phyloP scores from a whole-genome alignment of 2,888 invertebrate genomes.

The Pseudanteris insignis region DNA sequence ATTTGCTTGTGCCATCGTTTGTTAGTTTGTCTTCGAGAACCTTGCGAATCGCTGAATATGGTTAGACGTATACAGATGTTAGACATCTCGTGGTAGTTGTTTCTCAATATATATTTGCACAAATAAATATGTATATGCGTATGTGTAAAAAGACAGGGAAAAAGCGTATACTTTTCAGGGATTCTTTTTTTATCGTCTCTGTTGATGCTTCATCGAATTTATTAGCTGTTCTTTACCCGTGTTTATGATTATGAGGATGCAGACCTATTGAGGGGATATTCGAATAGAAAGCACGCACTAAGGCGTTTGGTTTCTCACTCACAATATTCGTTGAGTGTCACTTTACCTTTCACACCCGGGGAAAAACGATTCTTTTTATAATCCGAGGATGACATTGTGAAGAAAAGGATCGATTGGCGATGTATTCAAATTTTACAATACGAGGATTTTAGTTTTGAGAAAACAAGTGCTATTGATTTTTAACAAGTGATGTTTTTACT shows the following conservation, averaged over 20 bases:
- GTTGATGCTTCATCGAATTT: conserved; percentile 20
- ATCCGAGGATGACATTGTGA: conserved; percentile 5
- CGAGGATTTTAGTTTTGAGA: no score
- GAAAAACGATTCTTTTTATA: conserved; percentile 18
- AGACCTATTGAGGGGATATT: conserved; percentile 9
- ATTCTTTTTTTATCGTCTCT: conserved; percentile 3
- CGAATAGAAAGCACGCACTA: conserved; percentile 2
- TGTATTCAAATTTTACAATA: no score
- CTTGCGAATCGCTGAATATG: conserved; percentile 12
- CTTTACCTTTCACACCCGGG: conserved; percentile 21
- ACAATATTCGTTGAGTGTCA: conserved; percentile 7
- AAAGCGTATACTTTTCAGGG: not conserved
- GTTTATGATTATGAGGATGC: conserved; percentile 10
- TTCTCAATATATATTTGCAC: no score
- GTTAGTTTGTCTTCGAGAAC: conserved; percentile 5
- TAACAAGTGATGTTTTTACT: no score
- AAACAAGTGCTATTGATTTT: no score
- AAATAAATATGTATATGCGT: not conserved
- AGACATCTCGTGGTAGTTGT: conserved; percentile 1
- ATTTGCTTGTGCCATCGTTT: conserved; percentile 4
- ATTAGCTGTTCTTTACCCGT: conserved; percentile 12
- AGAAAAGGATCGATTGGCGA: conserved; percentile 17
- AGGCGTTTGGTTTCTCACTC: conserved; percentile 3
- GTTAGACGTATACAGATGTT: conserved; percentile 3
- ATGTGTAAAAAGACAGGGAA: conserved; percentile 1